Evolutionary conservation across 2,888 invertebrate species (phyloP).

Genomic region (Pseudococcus viburni): DNA sequence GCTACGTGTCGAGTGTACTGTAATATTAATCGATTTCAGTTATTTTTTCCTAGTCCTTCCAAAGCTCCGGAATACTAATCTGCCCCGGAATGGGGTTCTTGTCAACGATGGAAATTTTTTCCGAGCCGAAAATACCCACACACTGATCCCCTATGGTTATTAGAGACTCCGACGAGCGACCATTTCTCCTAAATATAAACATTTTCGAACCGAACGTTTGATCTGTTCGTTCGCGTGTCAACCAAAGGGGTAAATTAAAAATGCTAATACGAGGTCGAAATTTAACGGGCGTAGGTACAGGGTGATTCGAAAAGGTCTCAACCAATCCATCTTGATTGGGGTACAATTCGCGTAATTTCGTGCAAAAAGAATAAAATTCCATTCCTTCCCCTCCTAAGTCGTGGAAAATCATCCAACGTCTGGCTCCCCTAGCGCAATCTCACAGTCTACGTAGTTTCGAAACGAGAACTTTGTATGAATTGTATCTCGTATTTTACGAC

Average conservation of each 20-base stretch:
- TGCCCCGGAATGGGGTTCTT: constrained; percentile 4
- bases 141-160: background rate
- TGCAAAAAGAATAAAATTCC: too few relatives aligned
- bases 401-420: too few relatives aligned
- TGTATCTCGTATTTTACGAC: background rate
- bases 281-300: background rate
- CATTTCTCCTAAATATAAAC: constrained; percentile 28
- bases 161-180: background rate
- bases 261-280: constrained; percentile 36
- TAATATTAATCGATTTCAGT: constrained; percentile 12
- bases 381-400: too few relatives aligned
- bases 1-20: background rate
- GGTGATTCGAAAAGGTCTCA: background rate
- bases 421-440: too few relatives aligned
- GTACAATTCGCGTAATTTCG: too few relatives aligned
- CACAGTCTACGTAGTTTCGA: background rate
- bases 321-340: too few relatives aligned
- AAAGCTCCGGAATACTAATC: background rate
- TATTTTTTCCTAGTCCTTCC: background rate
- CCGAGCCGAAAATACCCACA: background rate
- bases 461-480: background rate
- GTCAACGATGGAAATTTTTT: constrained; percentile 29
- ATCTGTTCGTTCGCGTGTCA: constrained; percentile 1
- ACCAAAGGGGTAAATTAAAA: constrained; percentile 33
- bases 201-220: constrained; percentile 26